A percentile compares a stretch with the other conserved stretches of the same genome.
These are phyloP conservation scores for Macrotis lagotis DNA, from an alignment of 2,113 vertebrate genomes.

Conservation along the genomic window DNA sequence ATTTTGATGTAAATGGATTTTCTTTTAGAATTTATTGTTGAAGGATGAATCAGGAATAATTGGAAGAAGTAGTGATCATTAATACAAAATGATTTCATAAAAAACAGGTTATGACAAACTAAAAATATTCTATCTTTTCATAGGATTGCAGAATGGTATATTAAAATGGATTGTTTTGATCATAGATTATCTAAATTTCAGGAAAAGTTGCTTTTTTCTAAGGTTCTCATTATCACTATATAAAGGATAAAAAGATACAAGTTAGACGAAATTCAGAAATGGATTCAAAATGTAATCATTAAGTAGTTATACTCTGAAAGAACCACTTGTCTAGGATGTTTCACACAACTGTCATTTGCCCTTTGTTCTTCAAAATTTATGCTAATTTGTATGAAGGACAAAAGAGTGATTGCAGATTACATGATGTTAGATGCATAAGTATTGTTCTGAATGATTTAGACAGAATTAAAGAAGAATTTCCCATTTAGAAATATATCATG, in stretches of 20 bases:
- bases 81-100: neutral
- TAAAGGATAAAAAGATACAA: neutral
- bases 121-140: neutral
- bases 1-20: neutral
- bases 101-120: neutral
- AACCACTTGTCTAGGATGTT: neutral
- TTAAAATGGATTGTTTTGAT: neutral
- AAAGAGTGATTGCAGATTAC: neutral
- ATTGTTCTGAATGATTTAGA: neutral
- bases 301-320: neutral
- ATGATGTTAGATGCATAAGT: neutral
- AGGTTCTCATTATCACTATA: neutral
- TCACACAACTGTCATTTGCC: too few species aligned
- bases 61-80: neutral
- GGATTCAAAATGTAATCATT: neutral
- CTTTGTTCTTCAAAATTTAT: neutral
- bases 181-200: neutral
- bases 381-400: neutral
- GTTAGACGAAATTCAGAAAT: neutral
- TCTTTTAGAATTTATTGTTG: neutral
- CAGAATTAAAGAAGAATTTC: neutral
- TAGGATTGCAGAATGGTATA: neutral
- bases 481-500: neutral
- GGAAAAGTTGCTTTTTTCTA: neutral
- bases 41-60: neutral